Base-by-base conservation (phyloP, 2,113 vertebrate species). In the Dipodomys stephensi region DNA sequence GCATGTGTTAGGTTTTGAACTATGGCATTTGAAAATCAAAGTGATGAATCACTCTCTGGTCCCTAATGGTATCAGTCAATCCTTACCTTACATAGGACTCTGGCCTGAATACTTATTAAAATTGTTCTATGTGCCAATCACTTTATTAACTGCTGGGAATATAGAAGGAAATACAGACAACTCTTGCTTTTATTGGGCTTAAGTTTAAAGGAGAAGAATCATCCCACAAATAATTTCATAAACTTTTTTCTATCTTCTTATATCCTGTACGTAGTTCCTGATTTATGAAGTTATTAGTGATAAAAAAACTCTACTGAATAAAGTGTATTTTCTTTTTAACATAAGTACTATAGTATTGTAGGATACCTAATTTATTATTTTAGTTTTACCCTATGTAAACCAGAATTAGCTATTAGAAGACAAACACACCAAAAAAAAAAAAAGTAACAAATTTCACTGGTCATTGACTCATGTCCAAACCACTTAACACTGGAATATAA, bases 1-100 rank as follows among this genome's bases (percentile, higher is more conserved):
- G 71, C 32, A 69, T 8, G n/a, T 30, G 78, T 35, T 60, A 53
- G 4, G 62, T 93, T 90, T 88, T 60, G 92, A 88, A 91, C 4
- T 83, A 30, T 83, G 44, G 49, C 30, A 89, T 76, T n/a, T 77
- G 84, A 64, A 92, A 94, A 71, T 69, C 46, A 15, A 92, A 84
- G 74, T 80, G 76, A 35, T 84, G 16, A 20, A 15, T n/a, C 71
- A 64, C 27, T 65, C 46, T 90, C 60, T 69, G 65, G 19, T 76
- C 68, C 35, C 35, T 86, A 68, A 94, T 1, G 19, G 46, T 79
- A 79, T 76, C n/a, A 68, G 69, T 67, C 49, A 93, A 91, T 49
- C 11, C 25, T 87, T 84, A 89, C 4, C 57, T 64, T 71, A 35
- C 74, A 82, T 7, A 77, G 62, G 92, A 93, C 65, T 89, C 9